Evolutionary conservation across 2,113 vertebrate genomes (phyloP).

Genomic region (Isichthys henryi): DNA sequence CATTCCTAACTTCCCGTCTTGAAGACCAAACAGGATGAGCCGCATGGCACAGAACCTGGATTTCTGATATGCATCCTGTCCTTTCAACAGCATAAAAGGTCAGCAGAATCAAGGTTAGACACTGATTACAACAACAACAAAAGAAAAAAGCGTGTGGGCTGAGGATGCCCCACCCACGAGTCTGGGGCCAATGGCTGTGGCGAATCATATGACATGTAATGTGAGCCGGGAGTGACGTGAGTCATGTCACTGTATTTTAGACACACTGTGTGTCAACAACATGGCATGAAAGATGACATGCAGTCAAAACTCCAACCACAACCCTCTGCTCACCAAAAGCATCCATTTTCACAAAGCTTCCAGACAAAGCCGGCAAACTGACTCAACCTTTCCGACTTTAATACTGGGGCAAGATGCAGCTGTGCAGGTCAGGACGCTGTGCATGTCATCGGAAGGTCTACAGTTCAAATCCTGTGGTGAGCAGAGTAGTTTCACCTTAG

Average conservation of each 20-base stretch:
- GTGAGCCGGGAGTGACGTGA: background rate
- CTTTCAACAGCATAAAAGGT: background rate
- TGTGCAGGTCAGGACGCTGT: background rate
- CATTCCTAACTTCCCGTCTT: background rate
- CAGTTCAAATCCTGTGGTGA: background rate
- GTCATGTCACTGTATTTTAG: background rate
- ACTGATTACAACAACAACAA: background rate
- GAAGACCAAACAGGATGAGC: background rate
- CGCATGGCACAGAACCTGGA: background rate
- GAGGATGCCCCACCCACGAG: background rate
- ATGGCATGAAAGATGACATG: background rate
- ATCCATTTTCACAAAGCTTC: background rate
- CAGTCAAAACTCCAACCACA: background rate
- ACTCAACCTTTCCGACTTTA: background rate
- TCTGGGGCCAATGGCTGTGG: background rate
- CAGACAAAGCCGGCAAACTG: background rate
- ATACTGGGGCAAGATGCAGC: background rate
- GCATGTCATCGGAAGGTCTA: background rate
- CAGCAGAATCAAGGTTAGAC: background rate
- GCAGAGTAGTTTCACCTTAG: background rate
- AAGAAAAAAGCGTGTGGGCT: background rate
- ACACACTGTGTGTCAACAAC: background rate
- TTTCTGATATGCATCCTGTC: background rate
- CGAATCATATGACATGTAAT: background rate
- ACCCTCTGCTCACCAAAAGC: background rate